phyloP scores from a whole-genome alignment of 2,888 invertebrate genomes.

The Nemotelus pantherinus region DNA sequence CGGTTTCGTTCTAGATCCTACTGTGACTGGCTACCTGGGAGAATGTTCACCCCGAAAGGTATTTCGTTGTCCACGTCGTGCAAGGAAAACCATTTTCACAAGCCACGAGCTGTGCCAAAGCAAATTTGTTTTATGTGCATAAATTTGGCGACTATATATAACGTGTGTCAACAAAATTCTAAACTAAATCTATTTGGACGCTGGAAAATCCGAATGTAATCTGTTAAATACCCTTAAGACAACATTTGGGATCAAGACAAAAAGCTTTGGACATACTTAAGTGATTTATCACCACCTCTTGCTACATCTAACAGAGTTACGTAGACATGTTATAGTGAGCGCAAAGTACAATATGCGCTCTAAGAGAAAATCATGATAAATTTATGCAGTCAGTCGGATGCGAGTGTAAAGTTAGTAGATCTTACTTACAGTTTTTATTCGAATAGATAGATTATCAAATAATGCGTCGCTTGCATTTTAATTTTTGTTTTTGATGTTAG shows the following conservation, averaged over 20 bases:
- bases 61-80: not conserved
- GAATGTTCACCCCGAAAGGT: not conserved
- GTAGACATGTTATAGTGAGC: too few species aligned
- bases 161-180: constrained; percentile 51
- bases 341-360: too few species aligned
- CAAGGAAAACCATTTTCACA: not conserved
- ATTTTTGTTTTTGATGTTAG: too few species aligned
- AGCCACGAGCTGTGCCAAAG: not conserved
- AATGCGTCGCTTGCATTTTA: too few species aligned
- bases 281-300: constrained; percentile 51
- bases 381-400: too few species aligned
- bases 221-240: constrained; percentile 52
- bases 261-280: constrained; percentile 51
- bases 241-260: constrained; percentile 51
- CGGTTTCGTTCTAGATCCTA: constrained; percentile 2
- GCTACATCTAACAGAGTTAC: constrained; percentile 47
- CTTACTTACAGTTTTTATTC: too few species aligned
- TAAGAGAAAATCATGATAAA: too few species aligned
- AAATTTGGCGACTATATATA: constrained; percentile 48
- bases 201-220: constrained; percentile 51
- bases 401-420: too few species aligned
- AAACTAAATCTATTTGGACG: constrained; percentile 52
- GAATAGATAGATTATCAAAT: too few species aligned
- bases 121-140: constrained; percentile 38
- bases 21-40: not conserved